Percentiles rank a stretch among this genome's conserved stretches.
These are phyloP conservation scores for Drosophila melanica DNA, from an alignment of 1,140 invertebrate genomes.

Conservation along the genomic window DNA sequence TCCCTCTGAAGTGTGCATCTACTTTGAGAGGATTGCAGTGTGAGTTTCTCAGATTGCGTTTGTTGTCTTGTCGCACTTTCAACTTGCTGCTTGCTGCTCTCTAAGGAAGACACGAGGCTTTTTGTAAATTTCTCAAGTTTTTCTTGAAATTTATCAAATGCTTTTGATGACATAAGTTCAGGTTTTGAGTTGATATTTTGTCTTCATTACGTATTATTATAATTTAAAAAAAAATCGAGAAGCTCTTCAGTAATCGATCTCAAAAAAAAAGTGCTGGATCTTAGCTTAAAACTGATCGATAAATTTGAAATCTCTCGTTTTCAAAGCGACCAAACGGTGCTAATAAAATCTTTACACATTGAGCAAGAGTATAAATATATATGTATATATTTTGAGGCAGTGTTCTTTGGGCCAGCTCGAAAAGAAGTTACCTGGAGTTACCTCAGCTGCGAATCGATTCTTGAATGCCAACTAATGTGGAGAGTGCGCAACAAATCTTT, in stretches of 20 bases:
- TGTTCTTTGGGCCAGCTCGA: too few species aligned
- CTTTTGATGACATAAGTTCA: background rate
- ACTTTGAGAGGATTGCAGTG: background rate
- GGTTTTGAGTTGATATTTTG: background rate
- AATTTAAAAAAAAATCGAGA: too few species aligned
- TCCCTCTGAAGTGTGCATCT: constrained; percentile 16
- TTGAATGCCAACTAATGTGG: background rate
- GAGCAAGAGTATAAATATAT: too few species aligned
- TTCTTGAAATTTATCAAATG: background rate
- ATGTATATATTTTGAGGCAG: too few species aligned
- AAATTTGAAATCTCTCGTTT: too few species aligned
- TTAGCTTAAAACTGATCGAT: too few species aligned
- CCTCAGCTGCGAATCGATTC: background rate
- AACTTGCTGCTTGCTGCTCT: background rate
- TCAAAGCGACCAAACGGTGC: too few species aligned
- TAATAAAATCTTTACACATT: too few species aligned
- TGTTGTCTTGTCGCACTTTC: constrained; percentile 24
- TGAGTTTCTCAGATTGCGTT: background rate
- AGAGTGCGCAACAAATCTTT: constrained; percentile 1
- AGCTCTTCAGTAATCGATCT: too few species aligned
- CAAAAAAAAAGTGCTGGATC: too few species aligned
- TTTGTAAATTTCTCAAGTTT: constrained; percentile 4
- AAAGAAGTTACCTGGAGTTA: too few species aligned
- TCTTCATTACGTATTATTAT: too few species aligned
- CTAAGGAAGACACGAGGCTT: background rate